Conservation (phyloP, 2,888 invertebrate species). For the Homarus gammarus region DNA sequence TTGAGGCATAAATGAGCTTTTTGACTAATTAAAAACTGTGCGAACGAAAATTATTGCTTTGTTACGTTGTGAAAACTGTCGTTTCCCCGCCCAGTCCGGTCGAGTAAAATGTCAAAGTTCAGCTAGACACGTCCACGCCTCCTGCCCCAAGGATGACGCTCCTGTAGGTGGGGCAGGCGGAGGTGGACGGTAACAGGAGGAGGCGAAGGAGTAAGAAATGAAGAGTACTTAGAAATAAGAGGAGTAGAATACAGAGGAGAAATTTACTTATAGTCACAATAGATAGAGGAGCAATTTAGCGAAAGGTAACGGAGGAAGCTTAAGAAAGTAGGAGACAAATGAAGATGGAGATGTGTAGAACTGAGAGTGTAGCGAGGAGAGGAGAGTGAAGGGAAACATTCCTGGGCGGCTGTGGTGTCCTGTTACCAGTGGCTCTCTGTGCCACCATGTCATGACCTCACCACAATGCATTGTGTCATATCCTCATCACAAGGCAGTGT, state of each 20-base stretch:
- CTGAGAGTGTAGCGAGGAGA: background rate
- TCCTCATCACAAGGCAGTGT: background rate
- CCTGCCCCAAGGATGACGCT: conserved; percentile 43
- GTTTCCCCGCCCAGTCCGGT: conserved; percentile 52
- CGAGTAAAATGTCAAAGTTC: conserved; percentile 64
- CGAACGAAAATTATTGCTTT: conserved; percentile 59
- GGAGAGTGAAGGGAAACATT: background rate
- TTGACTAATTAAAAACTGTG: conserved; percentile 37
- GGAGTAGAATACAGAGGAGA: background rate
- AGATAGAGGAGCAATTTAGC: background rate
- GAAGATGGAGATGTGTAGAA: background rate
- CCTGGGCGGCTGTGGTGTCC: background rate
- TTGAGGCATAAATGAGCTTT: background rate
- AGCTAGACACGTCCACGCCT: conserved; percentile 54
- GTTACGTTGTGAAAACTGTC: conserved; percentile 62
- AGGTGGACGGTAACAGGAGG: background rate
- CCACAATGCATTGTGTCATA: background rate
- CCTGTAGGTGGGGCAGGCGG: conserved; percentile 19
- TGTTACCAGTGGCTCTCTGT: background rate
- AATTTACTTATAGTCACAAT: background rate
- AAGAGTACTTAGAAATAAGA: background rate
- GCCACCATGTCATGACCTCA: background rate
- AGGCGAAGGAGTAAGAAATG: background rate
- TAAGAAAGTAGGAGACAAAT: background rate
- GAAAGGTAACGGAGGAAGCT: background rate